Evolutionary conservation across 2,797 vertebrate genomes (phyloP).

Genomic region (Sebastolobus altivelis): DNA sequence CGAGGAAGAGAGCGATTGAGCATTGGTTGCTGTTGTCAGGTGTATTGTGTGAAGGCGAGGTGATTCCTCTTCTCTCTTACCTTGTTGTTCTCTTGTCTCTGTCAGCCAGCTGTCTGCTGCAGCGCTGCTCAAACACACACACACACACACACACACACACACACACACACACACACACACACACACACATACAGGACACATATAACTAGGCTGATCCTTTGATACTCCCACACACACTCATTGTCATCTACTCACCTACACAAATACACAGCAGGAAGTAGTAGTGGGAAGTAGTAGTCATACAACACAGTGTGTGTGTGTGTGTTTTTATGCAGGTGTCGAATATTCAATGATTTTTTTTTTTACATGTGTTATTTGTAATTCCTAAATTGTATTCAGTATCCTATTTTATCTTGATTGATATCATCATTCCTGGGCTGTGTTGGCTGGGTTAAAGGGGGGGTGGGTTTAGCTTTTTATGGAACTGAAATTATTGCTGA

Average conservation of each 20-base stretch:
- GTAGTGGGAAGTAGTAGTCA: background rate
- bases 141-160: slow-evolving; percentile 29
- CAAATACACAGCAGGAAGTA: background rate
- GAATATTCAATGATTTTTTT: background rate
- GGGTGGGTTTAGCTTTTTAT: background rate
- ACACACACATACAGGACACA: slow-evolving; percentile 28
- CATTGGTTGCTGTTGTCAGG: slow-evolving; percentile 33
- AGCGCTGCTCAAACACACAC: slow-evolving; percentile 18
- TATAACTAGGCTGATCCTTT: slow-evolving; percentile 7
- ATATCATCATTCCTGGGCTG: background rate
- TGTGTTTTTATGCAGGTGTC: background rate
- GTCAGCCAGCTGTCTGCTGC: slow-evolving; percentile 65
- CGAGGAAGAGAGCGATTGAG: slow-evolving; percentile 1
- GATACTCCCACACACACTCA: slow-evolving; percentile 25
- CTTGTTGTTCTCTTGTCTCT: slow-evolving; percentile 69
- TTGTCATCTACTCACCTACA: slow-evolving; percentile 3
- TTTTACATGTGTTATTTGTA: background rate
- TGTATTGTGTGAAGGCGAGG: slow-evolving; percentile 38
- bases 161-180: slow-evolving; percentile 12
- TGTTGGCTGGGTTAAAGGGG: background rate
- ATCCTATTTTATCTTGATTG: background rate
- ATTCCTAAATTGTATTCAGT: background rate
- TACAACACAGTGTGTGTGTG: background rate
- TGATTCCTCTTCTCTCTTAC: slow-evolving; percentile 66
- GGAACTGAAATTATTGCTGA: background rate